Evolutionary conservation across 2,888 invertebrate species (phyloP), one percentile per base, ranked within the genome.

Genomic region (Fragum whitleyi): DNA sequence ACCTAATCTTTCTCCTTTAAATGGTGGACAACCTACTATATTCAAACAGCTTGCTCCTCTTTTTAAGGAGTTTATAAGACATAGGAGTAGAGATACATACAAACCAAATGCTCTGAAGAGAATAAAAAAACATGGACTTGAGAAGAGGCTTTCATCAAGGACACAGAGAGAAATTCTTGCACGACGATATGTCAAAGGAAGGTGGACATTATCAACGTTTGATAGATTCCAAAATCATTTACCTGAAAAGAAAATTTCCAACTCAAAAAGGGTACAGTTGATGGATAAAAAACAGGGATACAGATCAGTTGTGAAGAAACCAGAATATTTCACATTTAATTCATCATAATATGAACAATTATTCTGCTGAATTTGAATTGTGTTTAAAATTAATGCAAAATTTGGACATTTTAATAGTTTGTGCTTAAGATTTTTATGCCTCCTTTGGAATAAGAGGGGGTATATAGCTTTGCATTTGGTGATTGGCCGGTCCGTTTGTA

Each of bases 71-170:
- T 51, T 23, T 55, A 36, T 67, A 28, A 32, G 86, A 32, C 75
- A 73, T 55, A 69, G 65, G 2, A 36, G 72, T 16, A 68, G 76
- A 32, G 29, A 36, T 6, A 67, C 83, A 71, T 89, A 90, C 74
- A 71, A 77, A 67, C 86, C 86, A 3, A 91, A 88, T 84, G 87
- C 89, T 7, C 82, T 87, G 83, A 90, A 89, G 67, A 77, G 91
- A 11, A 89, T 90, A 39, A 89, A 88, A 67, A 91, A 90, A 80
- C 86, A 89, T 84, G 90, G 90, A 47, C 80, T 91, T 3, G 90
- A 91, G 67, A 85, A 79, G 39, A 77, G 88, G 61, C 80, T 91
- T 2, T 70, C 70, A 28, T 79, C 84, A 7, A 70, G 72, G 32
- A 68, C 86, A 5, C 89, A 89, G 36, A 80, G 89, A 42, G 87